Evolutionary conservation across 1,140 invertebrate genomes (phyloP).

Genomic region (Drosophila persimilis): DNA sequence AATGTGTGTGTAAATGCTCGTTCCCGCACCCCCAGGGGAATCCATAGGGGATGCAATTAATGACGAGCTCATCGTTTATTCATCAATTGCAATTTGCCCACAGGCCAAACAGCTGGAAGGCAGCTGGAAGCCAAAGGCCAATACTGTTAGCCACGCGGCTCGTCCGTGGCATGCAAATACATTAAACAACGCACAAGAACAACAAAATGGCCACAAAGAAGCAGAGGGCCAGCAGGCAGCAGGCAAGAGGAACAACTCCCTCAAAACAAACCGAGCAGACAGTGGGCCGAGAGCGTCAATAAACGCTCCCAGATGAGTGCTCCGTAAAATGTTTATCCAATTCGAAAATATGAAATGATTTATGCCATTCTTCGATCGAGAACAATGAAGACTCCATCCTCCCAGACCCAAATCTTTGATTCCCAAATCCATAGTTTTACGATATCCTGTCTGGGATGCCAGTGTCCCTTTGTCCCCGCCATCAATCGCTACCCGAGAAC

Average conservation of each 20-base stretch:
- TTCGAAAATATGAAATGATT: background rate
- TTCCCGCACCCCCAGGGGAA: background rate
- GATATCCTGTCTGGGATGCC: too few relatives aligned
- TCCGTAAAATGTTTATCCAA: background rate
- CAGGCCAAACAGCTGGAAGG: constrained; percentile 34
- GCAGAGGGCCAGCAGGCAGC: background rate
- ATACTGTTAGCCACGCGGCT: constrained; percentile 3
- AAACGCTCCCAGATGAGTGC: background rate
- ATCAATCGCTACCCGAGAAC: too few relatives aligned
- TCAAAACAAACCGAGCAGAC: constrained; percentile 1
- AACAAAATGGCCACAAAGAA: constrained; percentile 18
- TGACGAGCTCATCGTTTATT: constrained; percentile 52
- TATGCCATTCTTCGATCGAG: background rate
- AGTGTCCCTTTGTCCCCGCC: too few relatives aligned
- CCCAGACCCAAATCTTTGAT: too few relatives aligned
- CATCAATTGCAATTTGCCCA: constrained; percentile 60
- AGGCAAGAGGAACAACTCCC: background rate
- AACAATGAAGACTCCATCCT: too few relatives aligned
- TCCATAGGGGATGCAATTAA: constrained; percentile 45
- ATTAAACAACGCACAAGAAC: constrained; percentile 21
- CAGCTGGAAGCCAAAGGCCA: constrained; percentile 10
- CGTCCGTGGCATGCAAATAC: constrained; percentile 55
- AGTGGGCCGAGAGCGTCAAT: background rate
- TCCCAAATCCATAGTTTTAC: too few relatives aligned
- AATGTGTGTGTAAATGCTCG: constrained; percentile 49